Percentiles rank a stretch among this genome's conserved stretches.
Conservation (phyloP, 1,140 invertebrate genomes). For the Leptopilina boulardi region DNA sequence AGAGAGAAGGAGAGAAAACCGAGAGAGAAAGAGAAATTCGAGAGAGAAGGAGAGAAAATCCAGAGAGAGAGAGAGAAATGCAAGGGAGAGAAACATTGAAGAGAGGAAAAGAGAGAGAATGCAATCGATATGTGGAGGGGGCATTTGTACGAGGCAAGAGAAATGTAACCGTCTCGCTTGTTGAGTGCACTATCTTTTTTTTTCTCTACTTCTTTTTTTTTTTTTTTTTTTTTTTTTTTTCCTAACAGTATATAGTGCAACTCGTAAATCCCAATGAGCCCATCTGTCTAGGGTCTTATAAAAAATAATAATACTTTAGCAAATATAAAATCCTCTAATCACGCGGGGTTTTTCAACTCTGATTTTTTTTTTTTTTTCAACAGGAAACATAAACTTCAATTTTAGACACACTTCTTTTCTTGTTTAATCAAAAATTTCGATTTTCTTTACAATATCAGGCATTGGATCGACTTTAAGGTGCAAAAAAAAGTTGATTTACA, state of each 20-base stretch:
- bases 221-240: neutral
- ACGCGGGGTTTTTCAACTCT: neutral
- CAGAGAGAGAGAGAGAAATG: neutral
- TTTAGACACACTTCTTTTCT: neutral
- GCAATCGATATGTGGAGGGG: slow-evolving; percentile 25
- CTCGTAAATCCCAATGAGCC: slow-evolving; percentile 31
- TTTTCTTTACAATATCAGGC: too few relatives aligned
- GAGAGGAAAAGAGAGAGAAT: neutral
- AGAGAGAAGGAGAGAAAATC: neutral
- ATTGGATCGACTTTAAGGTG: too few relatives aligned
- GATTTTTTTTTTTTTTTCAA: neutral
- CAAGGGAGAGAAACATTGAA: neutral
- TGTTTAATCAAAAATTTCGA: too few relatives aligned
- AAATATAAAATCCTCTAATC: slow-evolving; percentile 14
- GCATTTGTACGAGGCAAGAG: slow-evolving; percentile 31
- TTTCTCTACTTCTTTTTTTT: neutral
- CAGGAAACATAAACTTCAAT: neutral
- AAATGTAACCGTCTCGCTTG: slow-evolving; percentile 31
- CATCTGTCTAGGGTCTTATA: slow-evolving; percentile 31
- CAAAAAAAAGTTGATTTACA: too few relatives aligned
- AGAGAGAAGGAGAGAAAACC: neutral
- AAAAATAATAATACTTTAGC: slow-evolving; percentile 16
- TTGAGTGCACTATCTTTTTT: slow-evolving; percentile 30
- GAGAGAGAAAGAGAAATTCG: neutral
- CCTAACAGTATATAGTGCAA: slow-evolving; percentile 28